These are phyloP conservation scores for Cabera pusaria DNA, from an alignment of 2,888 invertebrate genomes.

Conservation along the genomic window DNA sequence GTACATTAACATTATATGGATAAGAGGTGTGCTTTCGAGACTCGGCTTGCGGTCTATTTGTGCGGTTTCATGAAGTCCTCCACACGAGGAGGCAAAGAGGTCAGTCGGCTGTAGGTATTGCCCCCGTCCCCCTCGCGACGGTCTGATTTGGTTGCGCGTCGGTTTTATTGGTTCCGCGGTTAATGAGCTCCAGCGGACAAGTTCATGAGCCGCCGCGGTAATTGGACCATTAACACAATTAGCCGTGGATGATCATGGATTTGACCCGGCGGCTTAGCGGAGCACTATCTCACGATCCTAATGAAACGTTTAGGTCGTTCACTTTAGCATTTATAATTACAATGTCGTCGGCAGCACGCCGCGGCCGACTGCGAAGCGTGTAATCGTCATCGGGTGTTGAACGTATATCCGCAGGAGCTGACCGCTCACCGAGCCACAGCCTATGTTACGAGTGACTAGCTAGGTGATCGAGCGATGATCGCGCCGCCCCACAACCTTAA, in stretches of 20 bases:
- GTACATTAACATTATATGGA: too few species aligned
- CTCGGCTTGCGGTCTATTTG: too few species aligned
- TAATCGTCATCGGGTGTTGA: constrained; percentile 9
- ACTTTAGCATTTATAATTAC: not conserved
- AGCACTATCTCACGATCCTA: not conserved
- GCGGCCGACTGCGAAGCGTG: constrained; percentile 7
- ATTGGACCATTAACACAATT: constrained; percentile 13
- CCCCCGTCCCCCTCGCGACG: constrained; percentile 14
- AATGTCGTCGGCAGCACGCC: constrained; percentile 1
- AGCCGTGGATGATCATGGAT: constrained; percentile 2
- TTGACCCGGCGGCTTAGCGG: not conserved
- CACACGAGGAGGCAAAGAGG: constrained; percentile 10
- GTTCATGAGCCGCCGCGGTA: constrained; percentile 7
- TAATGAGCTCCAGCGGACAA: constrained; percentile 12
- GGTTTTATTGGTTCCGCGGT: constrained; percentile 15
- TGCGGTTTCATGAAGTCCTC: too few species aligned
- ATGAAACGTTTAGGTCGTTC: not conserved
- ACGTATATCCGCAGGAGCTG: constrained; percentile 16
- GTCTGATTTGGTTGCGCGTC: constrained; percentile 10
- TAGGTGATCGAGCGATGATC: too few species aligned
- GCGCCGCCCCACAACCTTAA: not conserved
- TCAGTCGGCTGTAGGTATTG: constrained; percentile 16
- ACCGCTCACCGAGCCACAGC: constrained; percentile 14
- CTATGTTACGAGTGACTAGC: too few species aligned
- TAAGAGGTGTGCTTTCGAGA: too few species aligned